Evolutionary conservation across 2,888 invertebrate genomes (phyloP).

Genomic region (Geotrupes spiniger): DNA sequence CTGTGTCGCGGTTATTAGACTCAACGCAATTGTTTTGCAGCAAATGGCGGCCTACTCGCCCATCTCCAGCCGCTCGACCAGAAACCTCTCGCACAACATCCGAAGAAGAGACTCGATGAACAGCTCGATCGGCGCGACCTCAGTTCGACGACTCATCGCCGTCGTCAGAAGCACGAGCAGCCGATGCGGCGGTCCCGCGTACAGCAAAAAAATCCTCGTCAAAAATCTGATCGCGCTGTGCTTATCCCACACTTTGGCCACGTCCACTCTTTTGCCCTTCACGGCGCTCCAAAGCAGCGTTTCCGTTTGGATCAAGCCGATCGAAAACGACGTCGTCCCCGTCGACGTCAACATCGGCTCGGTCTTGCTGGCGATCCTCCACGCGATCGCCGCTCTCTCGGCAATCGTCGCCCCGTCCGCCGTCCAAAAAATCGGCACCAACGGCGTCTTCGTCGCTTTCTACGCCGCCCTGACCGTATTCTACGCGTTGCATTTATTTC

Average conservation of each 20-base stretch:
- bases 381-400: conserved; percentile 60
- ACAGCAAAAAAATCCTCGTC: conserved; percentile 52
- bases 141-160: conserved; percentile 70
- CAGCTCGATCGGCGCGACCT: conserved; percentile 73
- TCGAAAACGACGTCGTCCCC: conserved; percentile 17
- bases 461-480: conserved; percentile 59
- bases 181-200: conserved; percentile 47
- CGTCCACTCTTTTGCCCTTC: conserved; percentile 64
- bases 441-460: conserved; percentile 50
- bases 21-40: too few species aligned
- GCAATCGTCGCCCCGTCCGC: conserved; percentile 54
- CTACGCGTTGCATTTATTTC: conserved; percentile 60
- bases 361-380: conserved; percentile 60
- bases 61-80: conserved; percentile 56
- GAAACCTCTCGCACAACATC: conserved; percentile 50
- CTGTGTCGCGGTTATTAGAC: too few species aligned
- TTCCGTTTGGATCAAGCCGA: conserved; percentile 51
- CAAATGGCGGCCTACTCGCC: conserved; percentile 58
- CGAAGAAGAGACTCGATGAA: conserved; percentile 67
- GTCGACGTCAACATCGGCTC: conserved; percentile 53
- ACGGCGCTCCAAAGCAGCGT: conserved; percentile 56
- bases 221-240: conserved; percentile 57
- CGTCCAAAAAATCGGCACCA: conserved; percentile 55
- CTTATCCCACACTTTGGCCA: conserved; percentile 60
- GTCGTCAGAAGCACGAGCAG: conserved; percentile 48